Percentiles rank a stretch among this genome's conserved stretches.
Conservation (phyloP, 37 sponge, comb jelly and placozoan genomes). For the Chondrosia reniformis region DNA sequence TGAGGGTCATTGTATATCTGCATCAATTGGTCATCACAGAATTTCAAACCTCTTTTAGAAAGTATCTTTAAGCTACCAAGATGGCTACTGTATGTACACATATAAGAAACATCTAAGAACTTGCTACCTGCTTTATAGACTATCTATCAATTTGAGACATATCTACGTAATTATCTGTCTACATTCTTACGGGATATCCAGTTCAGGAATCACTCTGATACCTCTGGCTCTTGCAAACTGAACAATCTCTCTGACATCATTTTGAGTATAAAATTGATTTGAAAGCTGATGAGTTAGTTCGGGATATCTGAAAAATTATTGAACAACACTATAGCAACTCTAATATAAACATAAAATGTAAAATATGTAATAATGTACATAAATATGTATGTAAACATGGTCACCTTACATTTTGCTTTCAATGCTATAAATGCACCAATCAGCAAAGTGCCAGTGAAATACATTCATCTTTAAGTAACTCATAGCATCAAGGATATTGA, state of each 20-base stretch:
- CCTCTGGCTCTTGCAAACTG: constrained; percentile 27
- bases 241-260: constrained; percentile 14
- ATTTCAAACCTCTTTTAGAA: not conserved
- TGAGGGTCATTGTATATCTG: constrained; percentile 13
- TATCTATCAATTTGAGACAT: too few species aligned
- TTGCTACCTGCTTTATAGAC: too few species aligned
- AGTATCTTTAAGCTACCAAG: constrained; percentile 1
- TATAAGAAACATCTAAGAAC: too few species aligned
- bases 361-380: too few species aligned
- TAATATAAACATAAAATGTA: too few species aligned
- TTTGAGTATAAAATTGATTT: constrained; percentile 25
- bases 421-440: constrained; percentile 26
- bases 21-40: not conserved
- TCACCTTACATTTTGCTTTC: constrained; percentile 3
- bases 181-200: constrained; percentile 34
- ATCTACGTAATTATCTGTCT: not conserved
- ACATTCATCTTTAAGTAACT: constrained; percentile 47
- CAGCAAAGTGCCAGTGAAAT: constrained; percentile 32
- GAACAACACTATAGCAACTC: too few species aligned
- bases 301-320: constrained; percentile 12
- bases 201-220: constrained; percentile 37
- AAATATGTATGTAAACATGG: not conserved
- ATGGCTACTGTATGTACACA: not conserved
- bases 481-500: constrained; percentile 39
- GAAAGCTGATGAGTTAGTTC: not conserved